Evolutionary conservation across 2,113 vertebrate genomes (phyloP).

Genomic region (Rattus norvegicus): DNA sequence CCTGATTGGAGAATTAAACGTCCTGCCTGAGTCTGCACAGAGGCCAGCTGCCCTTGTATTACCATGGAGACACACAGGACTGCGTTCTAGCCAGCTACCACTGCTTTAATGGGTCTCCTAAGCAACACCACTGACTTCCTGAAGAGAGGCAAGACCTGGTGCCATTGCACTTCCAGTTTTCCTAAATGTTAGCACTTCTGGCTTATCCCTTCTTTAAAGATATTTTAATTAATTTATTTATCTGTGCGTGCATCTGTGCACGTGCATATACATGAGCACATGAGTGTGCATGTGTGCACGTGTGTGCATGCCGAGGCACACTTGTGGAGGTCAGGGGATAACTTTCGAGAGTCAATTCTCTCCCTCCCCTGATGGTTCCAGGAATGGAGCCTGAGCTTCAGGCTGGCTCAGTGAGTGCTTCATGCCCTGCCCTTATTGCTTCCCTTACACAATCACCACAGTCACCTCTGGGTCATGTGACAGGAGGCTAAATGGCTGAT

Average conservation of each 20-base stretch:
- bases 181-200: background rate
- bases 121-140: slow-evolving; percentile 39
- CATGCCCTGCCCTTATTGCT: background rate
- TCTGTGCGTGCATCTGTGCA: background rate
- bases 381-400: background rate
- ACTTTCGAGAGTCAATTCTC: background rate
- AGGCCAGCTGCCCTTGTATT: background rate
- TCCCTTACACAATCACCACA: background rate
- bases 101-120: background rate
- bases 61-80: background rate
- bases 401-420: background rate
- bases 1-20: background rate
- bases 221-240: background rate
- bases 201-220: background rate
- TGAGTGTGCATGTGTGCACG: background rate
- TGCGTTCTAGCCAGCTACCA: background rate
- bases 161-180: background rate
- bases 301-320: background rate
- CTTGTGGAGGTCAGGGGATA: background rate
- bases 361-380: background rate
- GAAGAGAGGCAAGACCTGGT: background rate
- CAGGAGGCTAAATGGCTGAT: background rate
- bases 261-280: too few relatives aligned
- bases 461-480: background rate
- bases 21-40: background rate